Percentiles rank a stretch among this genome's conserved stretches.
phyloP scores from a whole-genome alignment of 2,797 vertebrate species.

The Dromococcyx pavoninus region DNA sequence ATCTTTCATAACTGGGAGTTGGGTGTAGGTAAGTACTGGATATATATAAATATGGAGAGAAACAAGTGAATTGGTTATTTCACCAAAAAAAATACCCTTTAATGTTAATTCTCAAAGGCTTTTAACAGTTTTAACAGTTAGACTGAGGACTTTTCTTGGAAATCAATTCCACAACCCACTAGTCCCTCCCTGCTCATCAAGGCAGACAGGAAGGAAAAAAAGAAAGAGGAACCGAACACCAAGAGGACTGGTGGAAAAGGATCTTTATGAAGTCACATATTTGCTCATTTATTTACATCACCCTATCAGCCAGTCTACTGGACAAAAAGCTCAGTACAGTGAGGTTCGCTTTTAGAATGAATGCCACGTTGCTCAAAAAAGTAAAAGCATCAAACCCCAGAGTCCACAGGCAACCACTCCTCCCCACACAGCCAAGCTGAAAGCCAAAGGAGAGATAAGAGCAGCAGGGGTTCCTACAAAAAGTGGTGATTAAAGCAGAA shows the following conservation, averaged over 20 bases:
- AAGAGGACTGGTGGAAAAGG: background rate
- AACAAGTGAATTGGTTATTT: background rate
- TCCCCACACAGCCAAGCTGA: background rate
- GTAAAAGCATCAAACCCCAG: background rate
- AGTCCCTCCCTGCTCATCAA: background rate
- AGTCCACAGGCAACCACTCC: background rate
- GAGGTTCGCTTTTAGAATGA: background rate
- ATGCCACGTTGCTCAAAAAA: background rate
- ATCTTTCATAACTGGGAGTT: background rate
- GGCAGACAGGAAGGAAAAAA: background rate
- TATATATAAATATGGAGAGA: accelerated
- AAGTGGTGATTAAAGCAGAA: background rate
- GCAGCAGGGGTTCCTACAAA: background rate
- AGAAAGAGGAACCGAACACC: background rate
- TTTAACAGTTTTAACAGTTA: background rate
- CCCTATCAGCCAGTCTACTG: background rate
- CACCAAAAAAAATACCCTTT: background rate
- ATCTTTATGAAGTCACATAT: background rate
- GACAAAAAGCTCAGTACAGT: background rate
- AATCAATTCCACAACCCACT: background rate
- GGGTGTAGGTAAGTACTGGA: background rate
- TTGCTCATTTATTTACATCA: background rate
- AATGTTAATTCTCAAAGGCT: background rate
- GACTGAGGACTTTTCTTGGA: background rate
- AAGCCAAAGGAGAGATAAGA: background rate